Conservation (phyloP, 1,140 invertebrate genomes). For the Phymorhynchus buccinoides region DNA sequence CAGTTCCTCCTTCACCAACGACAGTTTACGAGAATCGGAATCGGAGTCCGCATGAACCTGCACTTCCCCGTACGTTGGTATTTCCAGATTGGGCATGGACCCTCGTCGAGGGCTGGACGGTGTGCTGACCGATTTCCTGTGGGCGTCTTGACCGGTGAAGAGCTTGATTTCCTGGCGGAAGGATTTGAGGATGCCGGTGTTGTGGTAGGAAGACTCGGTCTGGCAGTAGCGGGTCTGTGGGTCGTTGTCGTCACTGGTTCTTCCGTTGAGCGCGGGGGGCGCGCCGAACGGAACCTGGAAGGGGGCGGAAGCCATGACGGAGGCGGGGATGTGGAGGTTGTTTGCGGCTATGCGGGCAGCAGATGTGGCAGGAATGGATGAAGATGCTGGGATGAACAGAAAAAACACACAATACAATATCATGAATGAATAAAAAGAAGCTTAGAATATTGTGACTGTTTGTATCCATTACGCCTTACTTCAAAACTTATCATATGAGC, state of each 20-base stretch:
- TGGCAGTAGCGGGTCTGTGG: background rate
- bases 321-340: background rate
- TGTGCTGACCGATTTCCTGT: background rate
- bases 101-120: background rate
- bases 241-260: background rate
- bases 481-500: no score
- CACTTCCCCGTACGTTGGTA: background rate
- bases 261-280: background rate
- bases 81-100: background rate
- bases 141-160: background rate
- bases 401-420: background rate
- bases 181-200: background rate
- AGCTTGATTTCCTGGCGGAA: background rate
- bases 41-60: background rate
- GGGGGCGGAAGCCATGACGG: constrained; percentile 1
- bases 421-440: no score
- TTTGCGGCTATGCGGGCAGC: background rate
- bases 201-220: background rate
- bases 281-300: background rate
- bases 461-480: no score
- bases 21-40: background rate
- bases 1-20: background rate
- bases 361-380: background rate
- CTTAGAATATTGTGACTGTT: no score
- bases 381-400: no score